Evolutionary conservation across 1,140 invertebrate species (phyloP).

Genomic region (Coboldia fuscipes): DNA sequence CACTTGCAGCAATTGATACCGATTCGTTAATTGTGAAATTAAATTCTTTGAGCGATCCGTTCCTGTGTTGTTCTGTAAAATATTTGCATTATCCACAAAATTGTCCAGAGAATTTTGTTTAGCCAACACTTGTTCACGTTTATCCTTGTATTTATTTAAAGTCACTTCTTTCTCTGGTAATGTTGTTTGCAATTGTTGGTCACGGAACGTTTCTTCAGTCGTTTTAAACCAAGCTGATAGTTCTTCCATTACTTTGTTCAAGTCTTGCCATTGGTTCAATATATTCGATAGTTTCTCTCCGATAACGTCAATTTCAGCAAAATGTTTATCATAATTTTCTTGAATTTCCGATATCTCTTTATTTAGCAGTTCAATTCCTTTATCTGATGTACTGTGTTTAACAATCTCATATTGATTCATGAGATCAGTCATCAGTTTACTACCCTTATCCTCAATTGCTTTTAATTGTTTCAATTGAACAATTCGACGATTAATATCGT

Average conservation of each 20-base stretch:
- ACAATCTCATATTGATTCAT: constrained; percentile 42
- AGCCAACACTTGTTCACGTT: constrained; percentile 47
- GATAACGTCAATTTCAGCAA: constrained; percentile 36
- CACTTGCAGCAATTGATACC: constrained; percentile 64
- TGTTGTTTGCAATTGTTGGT: constrained; percentile 61
- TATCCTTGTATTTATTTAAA: constrained; percentile 45
- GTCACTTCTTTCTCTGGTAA: constrained; percentile 60
- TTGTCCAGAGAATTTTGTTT: constrained; percentile 67
- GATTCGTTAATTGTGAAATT: constrained; percentile 71
- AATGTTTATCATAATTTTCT: constrained; percentile 35
- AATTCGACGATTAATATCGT: constrained; percentile 51
- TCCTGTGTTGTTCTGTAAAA: constrained; percentile 58
- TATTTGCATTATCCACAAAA: constrained; percentile 78
- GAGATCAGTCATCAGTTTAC: constrained; percentile 45
- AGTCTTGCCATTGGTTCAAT: constrained; percentile 66
- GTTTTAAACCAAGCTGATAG: constrained; percentile 68
- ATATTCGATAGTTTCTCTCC: constrained; percentile 48
- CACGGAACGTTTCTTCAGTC: constrained; percentile 62
- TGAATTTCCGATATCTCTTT: constrained; percentile 52
- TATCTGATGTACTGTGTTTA: constrained; percentile 59
- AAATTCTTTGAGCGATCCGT: constrained; percentile 71
- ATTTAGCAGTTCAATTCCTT: constrained; percentile 46
- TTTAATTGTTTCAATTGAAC: constrained; percentile 43
- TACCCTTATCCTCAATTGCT: constrained; percentile 42
- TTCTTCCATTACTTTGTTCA: constrained; percentile 57